Conservation (phyloP, 2,888 invertebrate genomes). For the Cryptosula pallasiana region DNA sequence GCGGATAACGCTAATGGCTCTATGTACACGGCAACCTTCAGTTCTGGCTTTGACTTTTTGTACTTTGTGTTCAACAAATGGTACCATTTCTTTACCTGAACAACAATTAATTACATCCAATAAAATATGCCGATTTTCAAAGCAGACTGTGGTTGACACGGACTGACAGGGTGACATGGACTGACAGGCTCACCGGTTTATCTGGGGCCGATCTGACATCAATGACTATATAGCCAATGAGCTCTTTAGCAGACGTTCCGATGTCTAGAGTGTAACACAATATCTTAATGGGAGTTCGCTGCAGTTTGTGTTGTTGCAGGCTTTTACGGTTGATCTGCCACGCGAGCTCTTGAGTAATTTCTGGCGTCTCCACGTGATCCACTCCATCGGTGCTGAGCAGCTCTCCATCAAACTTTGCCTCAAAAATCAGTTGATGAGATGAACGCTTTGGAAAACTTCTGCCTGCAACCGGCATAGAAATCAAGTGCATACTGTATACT, state of each 20-base stretch:
- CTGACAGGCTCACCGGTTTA: conserved; percentile 45
- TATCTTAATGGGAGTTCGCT: conserved; percentile 54
- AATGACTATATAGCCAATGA: conserved; percentile 54
- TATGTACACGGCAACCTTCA: conserved; percentile 48
- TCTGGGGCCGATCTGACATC: conserved; percentile 51
- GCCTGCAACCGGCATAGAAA: no score
- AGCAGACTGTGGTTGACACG: no score
- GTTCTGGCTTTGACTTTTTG: conserved; percentile 50
- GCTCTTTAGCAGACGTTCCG: conserved; percentile 45
- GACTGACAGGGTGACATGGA: no score
- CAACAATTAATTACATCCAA: conserved; percentile 26
- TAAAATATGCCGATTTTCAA: not conserved
- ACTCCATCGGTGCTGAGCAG: conserved; percentile 53
- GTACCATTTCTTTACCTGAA: conserved; percentile 51
- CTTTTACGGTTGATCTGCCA: conserved; percentile 55
- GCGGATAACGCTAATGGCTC: conserved; percentile 31
- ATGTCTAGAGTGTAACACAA: conserved; percentile 51
- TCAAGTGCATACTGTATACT: no score
- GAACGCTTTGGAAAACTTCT: conserved; percentile 52
- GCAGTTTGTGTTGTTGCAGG: conserved; percentile 52
- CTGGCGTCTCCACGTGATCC: conserved; percentile 48
- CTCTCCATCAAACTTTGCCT: conserved; percentile 55
- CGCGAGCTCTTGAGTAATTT: conserved; percentile 54
- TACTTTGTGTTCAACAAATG: conserved; percentile 53
- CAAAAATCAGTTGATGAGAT: conserved; percentile 48